Evolutionary conservation across 2,113 vertebrate species (phyloP), one percentile per base, ranked within the genome.

Genomic region (Halichoerus grypus): DNA sequence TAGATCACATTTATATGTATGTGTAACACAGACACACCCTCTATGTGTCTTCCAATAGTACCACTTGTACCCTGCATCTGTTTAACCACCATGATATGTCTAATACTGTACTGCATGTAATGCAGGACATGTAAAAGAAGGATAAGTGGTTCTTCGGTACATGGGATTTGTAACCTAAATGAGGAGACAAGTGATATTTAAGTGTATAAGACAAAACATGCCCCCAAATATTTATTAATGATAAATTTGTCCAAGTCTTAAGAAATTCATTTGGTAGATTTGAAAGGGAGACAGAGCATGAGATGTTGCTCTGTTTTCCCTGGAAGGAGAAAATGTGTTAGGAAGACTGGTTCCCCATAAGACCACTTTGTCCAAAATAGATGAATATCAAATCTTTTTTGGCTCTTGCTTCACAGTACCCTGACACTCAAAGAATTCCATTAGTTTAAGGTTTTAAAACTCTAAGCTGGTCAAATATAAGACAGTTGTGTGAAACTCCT

Each of bases 131-230:
- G 67, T 21, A 74, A 96, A 67, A 69, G 46, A 95, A 81, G 22
- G 49, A 8, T 26, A 88, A 85, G 65, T 53, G 36, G 13, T 61
- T 31, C 9, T 77, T 85, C 5, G 85, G 11, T 55, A n/a, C 19
- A 15, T 11, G 21, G 4, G 4, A 8, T 11, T 88, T 92, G 24
- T 33, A 80, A 42, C 28, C n/a, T 85, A 94, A 84, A 36, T 24
- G 39, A 92, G n/a, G 55, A 88, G 49, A 88, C 13, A 88, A 65
- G 72, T 84, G 85, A 46, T 63, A 49, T 87, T 61, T 95, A 91
- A 28, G 26, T 51, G 16, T 24, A 4, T 15, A 63, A 88, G 9
- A 81, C 26, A 89, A 91, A 74, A 84, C 16, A 36, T 61, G 8
- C 1, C 63, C 5, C 91, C 59, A 77, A 36, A 65, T 92, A 72